Conservation (phyloP, 2,888 invertebrate species). For the Abrostola triplasia region DNA sequence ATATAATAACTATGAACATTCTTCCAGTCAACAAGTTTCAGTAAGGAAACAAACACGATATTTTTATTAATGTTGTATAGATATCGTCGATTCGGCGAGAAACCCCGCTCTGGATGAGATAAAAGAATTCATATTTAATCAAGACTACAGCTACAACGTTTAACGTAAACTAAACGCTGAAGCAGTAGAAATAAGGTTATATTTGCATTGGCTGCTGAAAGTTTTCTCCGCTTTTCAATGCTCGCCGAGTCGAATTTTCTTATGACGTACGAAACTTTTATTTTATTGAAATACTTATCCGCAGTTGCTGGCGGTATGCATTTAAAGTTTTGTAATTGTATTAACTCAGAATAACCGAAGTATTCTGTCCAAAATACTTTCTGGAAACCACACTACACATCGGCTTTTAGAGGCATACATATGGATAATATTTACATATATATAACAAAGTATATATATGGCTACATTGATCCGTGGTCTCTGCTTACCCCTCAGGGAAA, state of each 20-base stretch:
- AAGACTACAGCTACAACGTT: conserved; percentile 8
- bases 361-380: not conserved
- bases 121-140: conserved; percentile 50
- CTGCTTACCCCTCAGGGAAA: too few relatives aligned
- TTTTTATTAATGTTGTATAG: conserved; percentile 51
- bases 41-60: conserved; percentile 38
- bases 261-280: conserved; percentile 34
- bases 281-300: conserved; percentile 48
- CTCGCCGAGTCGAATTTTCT: conserved; percentile 21
- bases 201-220: conserved; percentile 6
- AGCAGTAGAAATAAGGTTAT: conserved; percentile 1
- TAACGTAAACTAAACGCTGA: conserved; percentile 25
- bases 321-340: conserved; percentile 15
- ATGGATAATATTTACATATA: too few relatives aligned
- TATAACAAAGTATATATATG: too few relatives aligned
- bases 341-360: not conserved
- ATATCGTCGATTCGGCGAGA: conserved; percentile 39
- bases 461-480: too few relatives aligned
- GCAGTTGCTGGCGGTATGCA: conserved; percentile 22
- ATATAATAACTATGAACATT: conserved; percentile 6
- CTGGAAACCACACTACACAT: too few relatives aligned
- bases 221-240: conserved; percentile 5
- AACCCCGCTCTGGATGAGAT: conserved; percentile 34
- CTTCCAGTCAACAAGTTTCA: conserved; percentile 22
- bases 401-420: too few relatives aligned